Conservation (phyloP, 1,140 invertebrate genomes). For the Hylaeus volcanicus region DNA sequence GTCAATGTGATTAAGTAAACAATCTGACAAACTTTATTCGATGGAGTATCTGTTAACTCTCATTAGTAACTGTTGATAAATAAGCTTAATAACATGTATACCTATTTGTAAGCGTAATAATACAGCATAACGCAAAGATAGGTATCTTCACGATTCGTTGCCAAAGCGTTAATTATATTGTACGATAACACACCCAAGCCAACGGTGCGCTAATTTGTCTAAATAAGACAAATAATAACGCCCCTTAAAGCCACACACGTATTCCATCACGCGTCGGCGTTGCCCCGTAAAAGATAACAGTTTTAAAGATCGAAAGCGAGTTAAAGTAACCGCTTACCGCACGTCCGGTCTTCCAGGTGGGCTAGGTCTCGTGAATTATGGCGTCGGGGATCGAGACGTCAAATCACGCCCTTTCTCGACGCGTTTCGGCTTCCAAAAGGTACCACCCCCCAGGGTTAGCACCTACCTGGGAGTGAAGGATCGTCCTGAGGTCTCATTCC, state of each 20-base stretch:
- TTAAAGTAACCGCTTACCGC: background rate
- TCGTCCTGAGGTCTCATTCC: slow-evolving; percentile 56
- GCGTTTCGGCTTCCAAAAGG: slow-evolving; percentile 47
- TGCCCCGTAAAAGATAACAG: background rate
- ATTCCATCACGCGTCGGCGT: background rate
- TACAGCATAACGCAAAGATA: too few relatives aligned
- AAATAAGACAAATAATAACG: background rate
- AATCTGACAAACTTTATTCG: too few relatives aligned
- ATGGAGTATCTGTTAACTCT: too few relatives aligned
- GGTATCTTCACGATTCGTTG: too few relatives aligned
- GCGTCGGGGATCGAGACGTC: slow-evolving; percentile 49
- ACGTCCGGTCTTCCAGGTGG: slow-evolving; percentile 42
- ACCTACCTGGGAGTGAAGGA: slow-evolving; percentile 60
- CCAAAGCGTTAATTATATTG: too few relatives aligned
- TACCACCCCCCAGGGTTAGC: slow-evolving; percentile 43
- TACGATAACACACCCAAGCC: too few relatives aligned
- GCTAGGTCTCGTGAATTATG: slow-evolving; percentile 51
- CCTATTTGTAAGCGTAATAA: too few relatives aligned
- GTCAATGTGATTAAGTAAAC: too few relatives aligned
- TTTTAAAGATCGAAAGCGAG: background rate
- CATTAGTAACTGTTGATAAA: too few relatives aligned
- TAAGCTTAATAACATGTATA: too few relatives aligned
- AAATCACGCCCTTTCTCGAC: slow-evolving; percentile 56
- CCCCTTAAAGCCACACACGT: background rate
- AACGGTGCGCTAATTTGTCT: too few relatives aligned